Conservation (phyloP, 2,113 vertebrate genomes). For the Archocentrus centrarchus region DNA sequence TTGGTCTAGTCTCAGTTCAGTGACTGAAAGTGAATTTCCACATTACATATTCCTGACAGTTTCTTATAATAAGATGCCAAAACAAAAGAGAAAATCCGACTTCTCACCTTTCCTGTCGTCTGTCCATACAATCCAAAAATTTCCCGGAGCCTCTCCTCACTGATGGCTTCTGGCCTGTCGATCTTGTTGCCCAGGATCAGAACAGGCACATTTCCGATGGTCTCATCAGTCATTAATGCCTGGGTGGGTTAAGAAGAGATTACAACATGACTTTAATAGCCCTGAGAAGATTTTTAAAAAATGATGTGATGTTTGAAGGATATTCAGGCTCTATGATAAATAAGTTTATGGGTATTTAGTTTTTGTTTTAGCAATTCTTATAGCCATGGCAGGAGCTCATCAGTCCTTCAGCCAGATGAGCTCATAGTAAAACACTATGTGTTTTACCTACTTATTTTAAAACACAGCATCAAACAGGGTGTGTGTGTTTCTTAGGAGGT, state of each 20-base stretch:
- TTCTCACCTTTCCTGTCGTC: conserved; percentile 94
- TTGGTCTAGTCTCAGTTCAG: background rate
- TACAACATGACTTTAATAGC: background rate
- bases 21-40: too few species aligned
- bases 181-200: conserved; percentile 99
- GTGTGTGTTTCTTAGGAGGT: background rate
- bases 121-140: conserved; percentile 93
- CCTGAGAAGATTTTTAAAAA: background rate
- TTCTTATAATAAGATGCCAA: background rate
- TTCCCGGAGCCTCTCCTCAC: conserved; percentile 93
- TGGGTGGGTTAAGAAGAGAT: conserved; percentile 47
- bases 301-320: background rate
- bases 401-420: background rate
- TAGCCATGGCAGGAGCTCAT: background rate
- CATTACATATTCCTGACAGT: too few species aligned
- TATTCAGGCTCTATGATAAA: too few species aligned
- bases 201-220: conserved; percentile 97
- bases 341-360: background rate
- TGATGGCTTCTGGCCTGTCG: conserved; percentile 95
- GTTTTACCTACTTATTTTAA: too few species aligned
- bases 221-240: conserved; percentile 98
- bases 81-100: background rate
- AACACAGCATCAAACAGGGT: too few species aligned
- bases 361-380: background rate
- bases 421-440: too few species aligned